Conservation (phyloP, 2,113 vertebrate species). For the Fregata magnificens region DNA sequence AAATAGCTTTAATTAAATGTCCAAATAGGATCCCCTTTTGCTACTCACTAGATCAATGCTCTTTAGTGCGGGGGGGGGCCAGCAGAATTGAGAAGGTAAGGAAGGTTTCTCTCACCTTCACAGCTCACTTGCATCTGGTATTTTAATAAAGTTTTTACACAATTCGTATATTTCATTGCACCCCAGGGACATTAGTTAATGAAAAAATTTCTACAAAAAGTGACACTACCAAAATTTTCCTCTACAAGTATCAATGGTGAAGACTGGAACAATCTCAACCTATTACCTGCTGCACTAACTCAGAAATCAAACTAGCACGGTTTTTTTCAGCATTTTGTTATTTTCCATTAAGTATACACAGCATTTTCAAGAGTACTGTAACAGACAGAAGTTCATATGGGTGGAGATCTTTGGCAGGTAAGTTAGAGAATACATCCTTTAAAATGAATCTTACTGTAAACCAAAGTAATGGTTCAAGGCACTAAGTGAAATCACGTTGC, state of each 20-base stretch:
- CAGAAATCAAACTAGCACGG: not conserved
- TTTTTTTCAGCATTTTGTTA: not conserved
- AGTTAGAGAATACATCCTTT: not conserved
- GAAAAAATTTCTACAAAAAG: constrained; percentile 5
- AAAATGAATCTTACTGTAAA: not conserved
- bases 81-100: too few relatives aligned
- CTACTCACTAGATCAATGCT: constrained; percentile 27
- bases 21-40: constrained; percentile 59
- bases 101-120: constrained; percentile 42
- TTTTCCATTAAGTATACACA: not conserved
- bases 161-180: not conserved
- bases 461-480: not conserved
- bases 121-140: constrained; percentile 21
- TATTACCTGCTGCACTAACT: not conserved
- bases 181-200: not conserved
- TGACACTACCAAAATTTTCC: not conserved
- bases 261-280: not conserved
- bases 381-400: not conserved
- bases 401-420: not conserved
- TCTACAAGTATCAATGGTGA: not conserved
- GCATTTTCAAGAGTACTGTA: not conserved
- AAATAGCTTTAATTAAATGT: constrained; percentile 74
- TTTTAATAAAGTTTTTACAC: not conserved
- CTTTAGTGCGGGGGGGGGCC: too few relatives aligned
- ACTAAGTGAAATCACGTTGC: not conserved